Base-by-base conservation (phyloP, 1,140 invertebrate genomes). In the Atopsyche davidsoni region DNA sequence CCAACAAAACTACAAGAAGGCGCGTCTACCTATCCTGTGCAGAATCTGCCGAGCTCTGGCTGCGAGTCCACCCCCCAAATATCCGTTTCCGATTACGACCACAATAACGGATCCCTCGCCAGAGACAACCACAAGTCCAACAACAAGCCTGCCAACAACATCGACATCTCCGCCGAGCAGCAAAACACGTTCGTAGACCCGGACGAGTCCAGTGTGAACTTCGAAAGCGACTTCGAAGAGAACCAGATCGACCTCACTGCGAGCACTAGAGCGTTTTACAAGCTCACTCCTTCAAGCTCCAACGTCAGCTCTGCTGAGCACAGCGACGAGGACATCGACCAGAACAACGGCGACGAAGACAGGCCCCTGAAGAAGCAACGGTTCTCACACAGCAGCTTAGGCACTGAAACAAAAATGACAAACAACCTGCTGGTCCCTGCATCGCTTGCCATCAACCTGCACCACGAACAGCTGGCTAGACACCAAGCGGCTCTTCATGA, bases 1-100 rank as follows among this genome's bases (percentile, higher is more conserved):
- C 89, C 89, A 72, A 87, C 86, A 56, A 91, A 91, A 79, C 79
- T 91, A 74, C 82, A 86, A 75, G 86, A 89, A 76, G 85, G 86
- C 71, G 80, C 78, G 60, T 73, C 77, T 62, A 73, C 77, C 62
- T 62, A 63, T 62, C 64, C 68, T 60, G 71, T 76, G 58, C 71
- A n/a, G n/a, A n/a, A n/a, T n/a, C 71, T 51, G 62, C 66, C 22
- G 68, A 69, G 60, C 59, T 64, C 61, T 24, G 51, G 60, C 9
- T 38, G 28, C 39, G 51, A 44, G 35, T 35, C 34, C 6, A 45
- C 36, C 22, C 48, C 51, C 10, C 46, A 50, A 21, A 53, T 55
- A 34, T 55, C 51, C 25, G 55, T 51, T 23, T 53, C 53, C 24
- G 52, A 58, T 21, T 55, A 67, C 10, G 72, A 74, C 51, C 53